Evolutionary conservation across 2,888 invertebrate genomes (phyloP).

Genomic region (Catonia carolina): DNA sequence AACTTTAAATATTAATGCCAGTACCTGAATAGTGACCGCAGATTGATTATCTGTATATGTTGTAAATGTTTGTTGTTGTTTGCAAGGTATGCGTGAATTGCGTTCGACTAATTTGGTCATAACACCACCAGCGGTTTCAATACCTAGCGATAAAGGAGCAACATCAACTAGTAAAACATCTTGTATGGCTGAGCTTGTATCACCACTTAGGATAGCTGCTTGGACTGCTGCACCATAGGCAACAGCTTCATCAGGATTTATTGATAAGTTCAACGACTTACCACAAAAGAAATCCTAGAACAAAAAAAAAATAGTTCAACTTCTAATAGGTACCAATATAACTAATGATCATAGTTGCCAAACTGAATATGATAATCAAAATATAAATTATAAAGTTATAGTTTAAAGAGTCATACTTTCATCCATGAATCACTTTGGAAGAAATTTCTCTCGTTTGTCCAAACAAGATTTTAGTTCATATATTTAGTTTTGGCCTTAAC

Average conservation of each 20-base stretch:
- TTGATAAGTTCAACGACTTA: conserved; percentile 77
- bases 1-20: neutral
- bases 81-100: conserved; percentile 51
- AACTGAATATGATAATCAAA: too few species aligned
- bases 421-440: too few species aligned
- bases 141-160: conserved; percentile 61
- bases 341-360: too few species aligned
- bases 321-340: neutral
- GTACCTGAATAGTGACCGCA: conserved; percentile 72
- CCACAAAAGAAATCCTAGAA: conserved; percentile 65
- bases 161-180: conserved; percentile 65
- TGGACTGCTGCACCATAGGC: conserved; percentile 93
- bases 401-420: too few species aligned
- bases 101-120: conserved; percentile 59
- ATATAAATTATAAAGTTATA: too few species aligned
- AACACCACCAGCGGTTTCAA: conserved; percentile 75
- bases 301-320: conserved; percentile 1
- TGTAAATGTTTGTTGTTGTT: conserved; percentile 64
- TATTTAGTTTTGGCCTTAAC: too few species aligned
- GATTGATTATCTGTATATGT: conserved; percentile 91
- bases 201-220: conserved; percentile 78
- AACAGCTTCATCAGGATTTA: conserved; percentile 84
- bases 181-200: conserved; percentile 56
- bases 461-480: too few species aligned
- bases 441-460: too few species aligned